Conservation (phyloP, 2,888 invertebrate species). For the Palloptera scutellata region DNA sequence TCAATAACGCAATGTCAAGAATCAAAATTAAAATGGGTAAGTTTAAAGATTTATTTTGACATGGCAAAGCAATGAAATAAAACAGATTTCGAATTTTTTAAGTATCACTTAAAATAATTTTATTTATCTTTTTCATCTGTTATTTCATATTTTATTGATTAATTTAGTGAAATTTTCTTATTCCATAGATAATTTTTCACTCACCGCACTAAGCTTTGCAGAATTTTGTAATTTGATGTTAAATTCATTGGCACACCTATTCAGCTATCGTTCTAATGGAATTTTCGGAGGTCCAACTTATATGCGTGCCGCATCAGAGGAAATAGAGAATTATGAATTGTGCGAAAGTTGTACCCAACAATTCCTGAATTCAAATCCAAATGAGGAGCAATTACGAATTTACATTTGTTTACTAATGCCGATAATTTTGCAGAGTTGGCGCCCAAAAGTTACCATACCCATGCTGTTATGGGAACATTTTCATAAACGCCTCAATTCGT, state of each 20-base stretch:
- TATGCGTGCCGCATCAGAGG: conserved; percentile 36
- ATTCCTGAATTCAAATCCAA: conserved; percentile 63
- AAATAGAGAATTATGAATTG: conserved; percentile 62
- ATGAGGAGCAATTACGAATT: conserved; percentile 65
- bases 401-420: conserved; percentile 64
- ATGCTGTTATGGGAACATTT: conserved; percentile 70
- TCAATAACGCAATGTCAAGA: conserved; percentile 59
- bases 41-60: conserved; percentile 1
- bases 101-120: too few relatives aligned
- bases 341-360: conserved; percentile 65
- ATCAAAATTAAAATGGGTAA: conserved; percentile 47
- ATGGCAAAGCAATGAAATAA: too few relatives aligned
- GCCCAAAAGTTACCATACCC: conserved; percentile 65
- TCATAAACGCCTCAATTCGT: conserved; percentile 68
- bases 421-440: conserved; percentile 65
- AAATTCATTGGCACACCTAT: conserved; percentile 63
- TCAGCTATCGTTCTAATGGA: conserved; percentile 61
- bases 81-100: too few relatives aligned
- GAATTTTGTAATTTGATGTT: conserved; percentile 65
- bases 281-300: conserved; percentile 34
- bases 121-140: not conserved
- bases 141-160: not conserved
- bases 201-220: conserved; percentile 44
- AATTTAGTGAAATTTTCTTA: not conserved
- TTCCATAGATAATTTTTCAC: conserved; percentile 40